Evolutionary conservation across 2,888 invertebrate species (phyloP).

Genomic region (Acleris sparsana): DNA sequence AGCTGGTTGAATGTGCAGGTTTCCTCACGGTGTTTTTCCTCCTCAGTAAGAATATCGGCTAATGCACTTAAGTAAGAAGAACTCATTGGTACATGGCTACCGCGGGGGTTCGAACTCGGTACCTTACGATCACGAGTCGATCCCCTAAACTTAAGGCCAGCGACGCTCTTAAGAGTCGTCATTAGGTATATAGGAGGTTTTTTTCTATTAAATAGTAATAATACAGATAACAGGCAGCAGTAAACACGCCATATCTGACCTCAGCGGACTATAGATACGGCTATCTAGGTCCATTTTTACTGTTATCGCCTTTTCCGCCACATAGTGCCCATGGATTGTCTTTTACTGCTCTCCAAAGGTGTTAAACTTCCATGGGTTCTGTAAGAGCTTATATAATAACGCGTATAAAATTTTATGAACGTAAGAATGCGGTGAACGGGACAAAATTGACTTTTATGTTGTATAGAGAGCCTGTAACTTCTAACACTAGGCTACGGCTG

Average conservation of each 20-base stretch:
- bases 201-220: no score
- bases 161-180: no score
- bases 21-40: no score
- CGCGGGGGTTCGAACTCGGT: no score
- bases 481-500: neutral
- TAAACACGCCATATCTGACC: neutral
- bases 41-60: no score
- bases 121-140: no score
- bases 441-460: slow-evolving; percentile 8
- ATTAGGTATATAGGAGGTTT: no score
- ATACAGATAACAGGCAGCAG: no score
- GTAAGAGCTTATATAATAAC: slow-evolving; percentile 17
- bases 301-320: slow-evolving; percentile 11
- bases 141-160: no score
- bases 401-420: slow-evolving; percentile 32
- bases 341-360: slow-evolving; percentile 11
- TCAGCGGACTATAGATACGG: neutral
- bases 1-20: no score
- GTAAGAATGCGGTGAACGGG: slow-evolving; percentile 9
- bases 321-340: slow-evolving; percentile 12
- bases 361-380: slow-evolving; percentile 16
- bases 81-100: no score
- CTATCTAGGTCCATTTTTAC: neutral
- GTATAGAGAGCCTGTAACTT: neutral
- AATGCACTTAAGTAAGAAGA: no score